Evolutionary conservation across 2,797 vertebrate genomes (phyloP), one percentile per base, ranked within the genome.

Genomic region (Knipowitschia caucasica): DNA sequence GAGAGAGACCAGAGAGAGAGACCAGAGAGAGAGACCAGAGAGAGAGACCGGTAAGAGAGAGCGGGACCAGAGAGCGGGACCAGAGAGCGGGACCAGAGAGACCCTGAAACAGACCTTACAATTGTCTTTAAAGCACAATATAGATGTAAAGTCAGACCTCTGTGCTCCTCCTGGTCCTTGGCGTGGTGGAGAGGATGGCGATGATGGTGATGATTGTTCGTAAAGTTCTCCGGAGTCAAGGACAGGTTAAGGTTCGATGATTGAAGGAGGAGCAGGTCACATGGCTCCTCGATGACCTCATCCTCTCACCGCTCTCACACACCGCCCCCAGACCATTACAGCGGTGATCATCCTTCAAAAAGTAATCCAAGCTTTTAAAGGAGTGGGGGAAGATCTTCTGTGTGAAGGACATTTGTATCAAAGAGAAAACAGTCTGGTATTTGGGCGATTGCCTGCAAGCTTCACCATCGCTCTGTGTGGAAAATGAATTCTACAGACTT

Each of bases 281-380:
- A 10, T n/a, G n/a, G n/a, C n/a, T n/a, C 2, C 42, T 9, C 40
- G 17, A 11, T 30, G 45, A 31, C 45, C 31, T 47, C 29, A 47
- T 47, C 26, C 27, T 15, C 24, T 29, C 62, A 77, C 46, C 68
- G 77, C 66, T 33, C 4, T 8, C 8, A 80, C 79, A 77, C 62
- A 30, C 17, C 3, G 9, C 27, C 3, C n/a, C 42, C 42, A 24
- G 14, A 10, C 27, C 24, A 44, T 27, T 44, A 44, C 24, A 3
- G 25, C 25, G 8, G 2, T 8, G 24, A 15, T 14, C 24, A 44
- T 44, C 42, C 27, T 44, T 44, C 42, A 44, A 27, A 27, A 44
- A 44, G 24, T 44, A 15, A 44, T 44, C 24, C 23, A 5, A 1
- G 23, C 42, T 26, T n/a, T 44, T 44, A 26, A 27, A 26, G 24